Evolutionary conservation across 2,888 invertebrate species (phyloP), one percentile per base, ranked within the genome.

Genomic region (Elmis aenea): DNA sequence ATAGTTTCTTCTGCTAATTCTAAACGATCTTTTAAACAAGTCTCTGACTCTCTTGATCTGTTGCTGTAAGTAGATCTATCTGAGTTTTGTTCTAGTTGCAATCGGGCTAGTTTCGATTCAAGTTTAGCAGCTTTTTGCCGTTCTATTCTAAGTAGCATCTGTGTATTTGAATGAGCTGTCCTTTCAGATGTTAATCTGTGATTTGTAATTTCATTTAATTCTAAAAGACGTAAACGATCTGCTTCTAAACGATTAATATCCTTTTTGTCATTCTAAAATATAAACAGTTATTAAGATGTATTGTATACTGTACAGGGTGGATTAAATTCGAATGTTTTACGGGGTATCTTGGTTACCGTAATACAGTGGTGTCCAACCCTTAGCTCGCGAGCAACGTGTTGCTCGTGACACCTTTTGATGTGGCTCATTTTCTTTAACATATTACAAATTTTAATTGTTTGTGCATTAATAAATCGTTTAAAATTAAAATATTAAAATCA

Each of bases 1-100:
- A 80, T 69, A 51, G 78, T 79, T 61, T 83, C 82, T 52, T 81
- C 76, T 0, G 81, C 72, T 33, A 83, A 61, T 55, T 79, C 79
- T 33, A 82, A 58, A 53, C 73, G 70, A 42, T 62, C 56, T 44
- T 48, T 51, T 9, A 54, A 36, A 23, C 25, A 16, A 5, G 6
- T 26, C 3, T 26, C 24, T 3, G 15, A 18, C 8, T 35, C 28
- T 8, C 16, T 33, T 42, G 38, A 30, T 18, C 12, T 34, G 23
- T 16, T 13, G 13, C 42, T 42, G 5, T 11, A 26, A 13, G 26
- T 31, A n/a, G 33, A 26, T 66, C 68, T 3, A 54, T 71, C 61
- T 1, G 67, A 57, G 27, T 61, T 59, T 50, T 66, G 71, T 45
- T 79, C 79, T 52, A 69, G 45, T 47, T 75, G 77, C 5, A 75